phyloP scores from a whole-genome alignment of 2,888 invertebrate genomes.

The Notodonta dromedarius region DNA sequence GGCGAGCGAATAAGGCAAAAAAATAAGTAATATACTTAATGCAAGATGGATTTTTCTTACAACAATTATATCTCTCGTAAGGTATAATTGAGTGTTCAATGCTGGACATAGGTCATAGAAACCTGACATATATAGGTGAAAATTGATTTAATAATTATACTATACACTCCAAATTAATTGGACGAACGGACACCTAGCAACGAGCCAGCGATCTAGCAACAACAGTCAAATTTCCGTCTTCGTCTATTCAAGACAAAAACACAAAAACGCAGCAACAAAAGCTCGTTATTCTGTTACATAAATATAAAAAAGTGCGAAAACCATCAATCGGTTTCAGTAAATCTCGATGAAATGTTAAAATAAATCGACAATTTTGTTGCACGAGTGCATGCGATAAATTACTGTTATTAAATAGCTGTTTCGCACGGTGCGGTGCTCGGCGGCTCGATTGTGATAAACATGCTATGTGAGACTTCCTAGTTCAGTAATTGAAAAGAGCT shows the following conservation, averaged over 20 bases:
- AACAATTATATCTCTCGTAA: too few relatives aligned
- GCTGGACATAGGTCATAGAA: too few relatives aligned
- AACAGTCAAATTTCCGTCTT: too few relatives aligned
- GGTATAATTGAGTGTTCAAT: too few relatives aligned
- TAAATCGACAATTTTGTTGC: constrained; percentile 24
- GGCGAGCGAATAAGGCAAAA: too few relatives aligned
- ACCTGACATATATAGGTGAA: too few relatives aligned
- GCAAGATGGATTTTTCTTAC: too few relatives aligned
- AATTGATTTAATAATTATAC: background rate
- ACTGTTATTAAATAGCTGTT: constrained; percentile 39
- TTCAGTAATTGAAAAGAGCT: constrained; percentile 3
- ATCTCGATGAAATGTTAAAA: constrained; percentile 30
- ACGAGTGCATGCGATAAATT: constrained; percentile 34
- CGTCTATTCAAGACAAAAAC: background rate
- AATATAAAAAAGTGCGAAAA: constrained; percentile 18
- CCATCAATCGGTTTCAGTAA: constrained; percentile 23
- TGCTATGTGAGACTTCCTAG: constrained; percentile 13
- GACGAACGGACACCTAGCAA: background rate
- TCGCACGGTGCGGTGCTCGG: constrained; percentile 17
- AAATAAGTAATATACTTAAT: too few relatives aligned
- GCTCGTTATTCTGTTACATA: constrained; percentile 12
- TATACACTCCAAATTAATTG: background rate
- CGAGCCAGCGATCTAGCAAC: background rate
- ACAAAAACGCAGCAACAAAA: constrained; percentile 3
- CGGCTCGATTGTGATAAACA: constrained; percentile 24